Percentiles rank a stretch among this genome's conserved stretches.
phyloP scores from a whole-genome alignment of 1,140 invertebrate species.

The Pristionchus pacificus region DNA sequence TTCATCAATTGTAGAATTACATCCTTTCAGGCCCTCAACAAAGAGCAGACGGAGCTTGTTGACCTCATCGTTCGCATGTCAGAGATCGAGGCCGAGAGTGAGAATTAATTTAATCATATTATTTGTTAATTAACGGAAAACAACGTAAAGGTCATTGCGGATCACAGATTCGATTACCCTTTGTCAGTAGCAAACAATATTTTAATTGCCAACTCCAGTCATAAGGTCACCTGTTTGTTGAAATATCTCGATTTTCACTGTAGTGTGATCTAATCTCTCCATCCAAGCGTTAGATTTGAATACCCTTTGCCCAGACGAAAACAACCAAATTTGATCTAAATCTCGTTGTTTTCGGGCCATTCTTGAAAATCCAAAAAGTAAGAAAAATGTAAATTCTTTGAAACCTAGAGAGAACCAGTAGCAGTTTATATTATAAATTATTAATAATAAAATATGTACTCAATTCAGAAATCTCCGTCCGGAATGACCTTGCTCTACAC shows the following conservation, averaged over 20 bases:
- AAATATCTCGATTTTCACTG: background rate
- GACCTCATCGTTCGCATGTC: slow-evolving; percentile 50
- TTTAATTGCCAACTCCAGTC: no score
- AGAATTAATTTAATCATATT: slow-evolving; percentile 1
- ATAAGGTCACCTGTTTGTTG: no score
- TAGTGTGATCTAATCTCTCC: slow-evolving; percentile 2
- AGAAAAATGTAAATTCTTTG: background rate
- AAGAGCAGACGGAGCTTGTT: slow-evolving; percentile 50
- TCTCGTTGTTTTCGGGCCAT: no score
- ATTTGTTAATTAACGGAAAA: no score
- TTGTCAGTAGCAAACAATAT: no score
- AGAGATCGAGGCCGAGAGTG: slow-evolving; percentile 52
- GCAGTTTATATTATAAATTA: slow-evolving; percentile 1
- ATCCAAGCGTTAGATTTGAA: background rate
- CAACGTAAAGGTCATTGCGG: no score
- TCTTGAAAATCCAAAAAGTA: no score
- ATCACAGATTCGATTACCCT: no score
- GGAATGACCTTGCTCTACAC: slow-evolving; percentile 50
- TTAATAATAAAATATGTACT: slow-evolving; percentile 2
- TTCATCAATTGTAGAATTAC: no score
- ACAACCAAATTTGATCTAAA: no score
- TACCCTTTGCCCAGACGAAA: no score
- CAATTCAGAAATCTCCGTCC: slow-evolving; percentile 48
- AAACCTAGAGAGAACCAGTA: background rate
- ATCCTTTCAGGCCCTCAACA: slow-evolving; percentile 44